A percentile compares a stretch with the other conserved stretches of the same genome.
phyloP scores from a whole-genome alignment of 2,113 vertebrate genomes.

The Petromus typicus region DNA sequence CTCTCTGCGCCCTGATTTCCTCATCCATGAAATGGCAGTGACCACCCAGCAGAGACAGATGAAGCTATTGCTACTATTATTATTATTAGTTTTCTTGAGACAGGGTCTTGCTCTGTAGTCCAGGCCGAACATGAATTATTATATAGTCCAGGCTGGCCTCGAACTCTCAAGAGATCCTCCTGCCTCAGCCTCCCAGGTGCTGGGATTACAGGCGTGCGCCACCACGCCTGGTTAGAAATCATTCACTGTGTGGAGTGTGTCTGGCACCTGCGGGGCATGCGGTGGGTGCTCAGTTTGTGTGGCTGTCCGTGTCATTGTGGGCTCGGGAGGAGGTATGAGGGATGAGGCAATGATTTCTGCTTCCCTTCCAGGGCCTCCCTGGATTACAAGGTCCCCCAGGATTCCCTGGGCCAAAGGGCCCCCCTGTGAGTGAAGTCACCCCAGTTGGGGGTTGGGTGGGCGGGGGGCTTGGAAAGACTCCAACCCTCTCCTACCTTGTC shows the following conservation, averaged over 20 bases:
- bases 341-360: neutral
- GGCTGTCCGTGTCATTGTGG: neutral
- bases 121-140: neutral
- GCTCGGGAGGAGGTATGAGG: no score
- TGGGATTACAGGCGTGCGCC: neutral
- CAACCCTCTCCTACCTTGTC: accelerated
- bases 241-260: accelerated
- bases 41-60: neutral
- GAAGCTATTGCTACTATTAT: neutral
- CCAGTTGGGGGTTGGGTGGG: neutral
- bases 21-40: neutral
- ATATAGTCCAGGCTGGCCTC: neutral
- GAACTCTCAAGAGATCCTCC: neutral
- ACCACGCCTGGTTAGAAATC: neutral
- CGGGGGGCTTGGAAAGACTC: neutral
- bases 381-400: slow-evolving; percentile 92
- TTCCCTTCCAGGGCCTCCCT: slow-evolving; percentile 89
- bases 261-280: neutral
- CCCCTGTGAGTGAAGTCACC: slow-evolving; percentile 89
- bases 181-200: neutral
- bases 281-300: neutral
- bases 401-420: slow-evolving; percentile 92
- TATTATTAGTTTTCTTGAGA: neutral
- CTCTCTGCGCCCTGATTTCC: slow-evolving; percentile 12
- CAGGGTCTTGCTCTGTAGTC: neutral